Evolutionary conservation across 2,797 vertebrate genomes (phyloP).

Genomic region (Hippoglossus hippoglossus): DNA sequence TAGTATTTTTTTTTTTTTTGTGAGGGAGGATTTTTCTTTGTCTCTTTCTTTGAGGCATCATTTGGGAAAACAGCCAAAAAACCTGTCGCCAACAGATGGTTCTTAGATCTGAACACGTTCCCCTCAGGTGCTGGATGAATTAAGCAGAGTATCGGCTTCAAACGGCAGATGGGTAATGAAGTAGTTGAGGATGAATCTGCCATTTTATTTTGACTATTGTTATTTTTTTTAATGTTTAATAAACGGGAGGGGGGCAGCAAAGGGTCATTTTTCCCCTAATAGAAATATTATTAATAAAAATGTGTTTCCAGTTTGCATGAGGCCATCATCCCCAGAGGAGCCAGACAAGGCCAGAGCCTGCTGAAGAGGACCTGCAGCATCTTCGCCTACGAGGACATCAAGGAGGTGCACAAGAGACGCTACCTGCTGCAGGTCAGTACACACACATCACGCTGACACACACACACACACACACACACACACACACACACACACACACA

Average conservation of each 20-base stretch:
- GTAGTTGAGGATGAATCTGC: too few relatives aligned
- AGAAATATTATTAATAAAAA: not conserved
- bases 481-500: not conserved
- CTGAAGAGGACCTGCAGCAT: constrained; percentile 97
- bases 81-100: constrained; percentile 11
- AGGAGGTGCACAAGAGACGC: constrained; percentile 97
- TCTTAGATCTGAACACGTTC: not conserved
- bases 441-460: not conserved
- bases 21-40: too few relatives aligned
- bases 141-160: not conserved
- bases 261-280: not conserved
- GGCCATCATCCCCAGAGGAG: constrained; percentile 96
- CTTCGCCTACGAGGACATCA: constrained; percentile 98
- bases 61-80: not conserved
- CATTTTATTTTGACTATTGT: not conserved
- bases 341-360: constrained; percentile 94
- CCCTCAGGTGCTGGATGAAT: not conserved
- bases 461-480: not conserved
- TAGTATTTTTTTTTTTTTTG: constrained; percentile 12
- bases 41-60: constrained; percentile 21
- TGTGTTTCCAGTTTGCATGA: constrained; percentile 90
- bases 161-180: not conserved
- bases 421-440: constrained; percentile 93
- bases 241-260: too few relatives aligned
- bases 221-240: not conserved